phyloP scores from a whole-genome alignment of 2,888 invertebrate species.

The Scaptodrosophila latifasciaeformis region DNA sequence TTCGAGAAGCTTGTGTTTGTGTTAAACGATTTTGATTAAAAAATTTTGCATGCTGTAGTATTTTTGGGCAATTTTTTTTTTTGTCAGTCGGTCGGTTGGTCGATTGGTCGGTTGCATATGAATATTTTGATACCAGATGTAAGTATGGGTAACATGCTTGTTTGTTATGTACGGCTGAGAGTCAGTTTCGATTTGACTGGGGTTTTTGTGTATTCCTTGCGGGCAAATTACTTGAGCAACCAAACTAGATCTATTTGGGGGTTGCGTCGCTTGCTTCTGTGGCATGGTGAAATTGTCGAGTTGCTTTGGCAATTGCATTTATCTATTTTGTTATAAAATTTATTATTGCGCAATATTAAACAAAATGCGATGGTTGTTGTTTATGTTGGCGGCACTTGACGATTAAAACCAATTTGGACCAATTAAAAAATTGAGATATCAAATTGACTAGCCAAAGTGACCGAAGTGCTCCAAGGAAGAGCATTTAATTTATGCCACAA shows the following conservation, averaged over 20 bases:
- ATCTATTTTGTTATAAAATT: too few relatives aligned
- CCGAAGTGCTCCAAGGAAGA: too few relatives aligned
- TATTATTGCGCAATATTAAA: too few relatives aligned
- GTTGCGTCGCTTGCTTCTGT: constrained; percentile 31
- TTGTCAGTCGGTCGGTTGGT: too few relatives aligned
- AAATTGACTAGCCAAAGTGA: not conserved
- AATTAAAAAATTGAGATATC: constrained; percentile 22
- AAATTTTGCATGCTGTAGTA: constrained; percentile 23
- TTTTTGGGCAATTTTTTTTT: constrained; percentile 5
- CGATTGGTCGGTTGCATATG: too few relatives aligned
- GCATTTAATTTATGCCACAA: constrained; percentile 21
- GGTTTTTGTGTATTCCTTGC: constrained; percentile 27
- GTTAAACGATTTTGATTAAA: constrained; percentile 28
- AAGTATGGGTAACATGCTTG: constrained; percentile 42
- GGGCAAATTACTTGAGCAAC: constrained; percentile 50
- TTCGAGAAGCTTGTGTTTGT: constrained; percentile 14
- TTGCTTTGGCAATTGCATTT: too few relatives aligned
- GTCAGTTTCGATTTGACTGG: constrained; percentile 43
- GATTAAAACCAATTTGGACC: constrained; percentile 2
- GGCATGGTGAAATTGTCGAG: constrained; percentile 45
- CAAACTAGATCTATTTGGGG: constrained; percentile 50
- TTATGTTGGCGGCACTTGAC: too few relatives aligned
- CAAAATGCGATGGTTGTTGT: too few relatives aligned
- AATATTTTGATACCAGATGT: too few relatives aligned
- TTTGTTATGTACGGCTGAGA: constrained; percentile 48